Base-by-base conservation (phyloP, 1,140 invertebrate genomes). In the Drosophila bipectinata region DNA sequence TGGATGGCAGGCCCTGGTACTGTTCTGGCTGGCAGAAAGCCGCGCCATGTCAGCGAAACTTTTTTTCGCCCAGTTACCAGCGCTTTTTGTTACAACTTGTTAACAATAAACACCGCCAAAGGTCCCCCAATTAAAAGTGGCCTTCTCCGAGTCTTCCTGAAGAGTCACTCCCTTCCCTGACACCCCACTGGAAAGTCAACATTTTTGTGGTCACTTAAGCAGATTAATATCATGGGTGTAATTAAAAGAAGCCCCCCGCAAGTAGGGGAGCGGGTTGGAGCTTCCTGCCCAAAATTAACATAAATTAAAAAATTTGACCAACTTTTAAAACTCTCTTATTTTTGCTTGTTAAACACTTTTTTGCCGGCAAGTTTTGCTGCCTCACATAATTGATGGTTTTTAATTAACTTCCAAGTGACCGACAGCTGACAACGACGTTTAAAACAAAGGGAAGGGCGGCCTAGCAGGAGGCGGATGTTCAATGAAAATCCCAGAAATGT, bases 151-250 rank as follows among this genome's bases (percentile, higher is more conserved):
- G 39, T 52, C 59, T 37, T 18, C 28, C n/a, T 9, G 12, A 2
- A 21, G 3, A 47, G 18, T 24, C 30, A 21, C 34, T 15, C 34
- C 9, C 21, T 30, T 5, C 49, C 44, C 1, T 14, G 12, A 6
- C 12, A 10, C 39, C 8, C 21, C 37, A 47, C 41, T 15, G 49
- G 24, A 72, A 71, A 88, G 83, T 87, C 83, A 79, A 88, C 84
- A 88, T 89, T 89, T 89, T 88, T 88, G 84, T 89, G 83, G 83
- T 89, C 83, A 88, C 83, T 88, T 88, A 88, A 88, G 83, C 83
- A 89, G 83, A 88, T 88, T 88, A 88, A 88, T 88, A 89, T 89
- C 83, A 88, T 77, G 83, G 79, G 79, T 79, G 76, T 88, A 88
- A 88, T 88, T 88, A 87, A 87, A 87, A 87, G 83, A 85, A 87